Conservation (phyloP, 2,797 vertebrate genomes). For the Cyclura pinguis region DNA sequence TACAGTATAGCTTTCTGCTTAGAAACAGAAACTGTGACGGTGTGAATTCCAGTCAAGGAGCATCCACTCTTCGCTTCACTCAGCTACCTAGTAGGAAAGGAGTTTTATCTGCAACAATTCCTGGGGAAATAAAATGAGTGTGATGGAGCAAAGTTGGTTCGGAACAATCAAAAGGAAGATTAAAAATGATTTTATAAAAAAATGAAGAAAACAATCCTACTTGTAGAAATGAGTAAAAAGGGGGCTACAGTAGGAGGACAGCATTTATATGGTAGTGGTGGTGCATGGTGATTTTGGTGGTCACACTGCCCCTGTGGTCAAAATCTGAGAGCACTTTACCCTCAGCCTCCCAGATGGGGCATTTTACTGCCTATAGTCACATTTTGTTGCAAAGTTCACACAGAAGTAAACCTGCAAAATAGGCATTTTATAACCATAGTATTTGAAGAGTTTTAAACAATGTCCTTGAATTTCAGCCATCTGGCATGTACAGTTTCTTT, state of each 20-base stretch:
- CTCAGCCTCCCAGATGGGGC: not conserved
- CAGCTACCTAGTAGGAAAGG: conserved; percentile 54
- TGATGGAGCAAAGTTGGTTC: conserved; percentile 39
- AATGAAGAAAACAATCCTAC: conserved; percentile 42
- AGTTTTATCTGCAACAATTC: conserved; percentile 35
- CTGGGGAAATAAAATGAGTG: conserved; percentile 48
- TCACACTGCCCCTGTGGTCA: not conserved
- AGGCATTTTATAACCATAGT: too few species aligned
- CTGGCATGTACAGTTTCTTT: too few species aligned
- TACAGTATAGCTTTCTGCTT: not conserved
- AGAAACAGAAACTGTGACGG: not conserved
- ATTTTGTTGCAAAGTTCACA: too few species aligned
- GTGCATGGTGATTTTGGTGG: not conserved
- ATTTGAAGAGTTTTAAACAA: too few species aligned
- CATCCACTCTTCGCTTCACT: conserved; percentile 39
- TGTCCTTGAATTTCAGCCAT: too few species aligned
- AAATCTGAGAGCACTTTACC: not conserved
- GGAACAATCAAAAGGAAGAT: conserved; percentile 1
- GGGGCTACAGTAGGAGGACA: not conserved
- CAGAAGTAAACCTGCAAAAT: too few species aligned
- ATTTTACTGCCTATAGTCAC: too few species aligned
- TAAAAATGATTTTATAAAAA: conserved; percentile 27
- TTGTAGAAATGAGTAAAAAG: conserved; percentile 7
- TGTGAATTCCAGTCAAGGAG: not conserved
- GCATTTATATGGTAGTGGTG: too few species aligned